phyloP scores from a whole-genome alignment of 23 tunicate species.

The Phallusia fumigata region DNA sequence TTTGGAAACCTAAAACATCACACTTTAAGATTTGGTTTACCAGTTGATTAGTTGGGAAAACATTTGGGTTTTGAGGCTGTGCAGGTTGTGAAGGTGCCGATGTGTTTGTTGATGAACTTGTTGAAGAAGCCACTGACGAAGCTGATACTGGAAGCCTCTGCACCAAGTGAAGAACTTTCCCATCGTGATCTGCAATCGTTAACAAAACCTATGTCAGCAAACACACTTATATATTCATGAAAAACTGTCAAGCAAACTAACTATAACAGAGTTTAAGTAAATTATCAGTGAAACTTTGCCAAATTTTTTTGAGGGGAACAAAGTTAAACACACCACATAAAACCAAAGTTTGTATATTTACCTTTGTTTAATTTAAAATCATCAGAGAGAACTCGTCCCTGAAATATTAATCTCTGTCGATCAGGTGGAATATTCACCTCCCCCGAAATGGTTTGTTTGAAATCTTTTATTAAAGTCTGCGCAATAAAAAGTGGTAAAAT shows the following conservation, averaged over 20 bases:
- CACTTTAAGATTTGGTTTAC: background rate
- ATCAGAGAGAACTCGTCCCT: conserved; percentile 72
- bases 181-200: conserved; percentile 51
- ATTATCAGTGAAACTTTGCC: too few species aligned
- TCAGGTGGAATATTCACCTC: conserved; percentile 49
- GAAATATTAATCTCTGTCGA: conserved; percentile 68
- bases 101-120: conserved; percentile 5
- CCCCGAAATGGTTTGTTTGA: conserved; percentile 43
- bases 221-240: too few species aligned
- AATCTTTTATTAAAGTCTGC: conserved; percentile 52
- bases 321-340: background rate
- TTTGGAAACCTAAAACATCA: too few species aligned
- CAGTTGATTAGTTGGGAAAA: background rate
- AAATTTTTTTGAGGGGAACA: too few species aligned
- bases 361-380: conserved; percentile 46
- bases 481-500: background rate
- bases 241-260: too few species aligned
- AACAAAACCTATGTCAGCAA: too few species aligned
- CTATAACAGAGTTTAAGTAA: too few species aligned
- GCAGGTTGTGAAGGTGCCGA: conserved; percentile 17
- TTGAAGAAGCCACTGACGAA: conserved; percentile 20
- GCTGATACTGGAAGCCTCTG: conserved; percentile 51
- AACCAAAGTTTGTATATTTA: background rate
- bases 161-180: conserved; percentile 72
- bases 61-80: background rate